Percentiles rank a stretch among this genome's conserved stretches.
These are phyloP conservation scores for Zosterops borbonicus DNA, from an alignment of 2,113 vertebrate species.

Conservation along the genomic window DNA sequence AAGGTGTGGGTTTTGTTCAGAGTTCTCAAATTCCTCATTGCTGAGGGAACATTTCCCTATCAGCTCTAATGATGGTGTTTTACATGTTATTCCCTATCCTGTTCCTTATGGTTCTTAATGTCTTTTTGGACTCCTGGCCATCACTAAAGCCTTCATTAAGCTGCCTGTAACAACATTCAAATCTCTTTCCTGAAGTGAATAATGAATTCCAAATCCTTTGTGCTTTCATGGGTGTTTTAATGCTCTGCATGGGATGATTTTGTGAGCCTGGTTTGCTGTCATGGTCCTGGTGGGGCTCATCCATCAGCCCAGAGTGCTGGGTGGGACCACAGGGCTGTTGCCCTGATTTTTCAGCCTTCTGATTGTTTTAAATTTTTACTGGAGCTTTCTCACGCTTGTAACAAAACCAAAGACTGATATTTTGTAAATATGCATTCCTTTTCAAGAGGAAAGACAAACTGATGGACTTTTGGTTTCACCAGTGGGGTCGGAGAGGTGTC, in stretches of 20 bases:
- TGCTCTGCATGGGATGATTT: background rate
- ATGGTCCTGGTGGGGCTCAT: background rate
- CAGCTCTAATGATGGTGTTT: constrained; percentile 5
- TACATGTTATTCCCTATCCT: background rate
- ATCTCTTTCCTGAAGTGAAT: constrained; percentile 16
- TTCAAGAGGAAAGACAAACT: too few species aligned
- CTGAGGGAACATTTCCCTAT: background rate
- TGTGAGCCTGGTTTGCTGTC: background rate
- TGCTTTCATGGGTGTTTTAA: background rate
- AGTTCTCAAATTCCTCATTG: background rate
- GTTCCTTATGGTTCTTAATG: background rate
- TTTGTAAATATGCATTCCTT: too few species aligned
- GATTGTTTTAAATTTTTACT: too few species aligned
- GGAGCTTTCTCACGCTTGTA: too few species aligned
- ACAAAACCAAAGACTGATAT: too few species aligned
- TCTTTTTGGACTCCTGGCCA: background rate
- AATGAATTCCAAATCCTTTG: constrained; percentile 7
- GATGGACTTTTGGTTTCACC: too few species aligned
- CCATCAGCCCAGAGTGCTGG: background rate
- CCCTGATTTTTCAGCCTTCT: too few species aligned
- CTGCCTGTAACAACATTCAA: background rate
- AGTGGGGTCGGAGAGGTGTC: too few species aligned
- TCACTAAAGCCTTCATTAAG: constrained; percentile 27
- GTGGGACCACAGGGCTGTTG: background rate
- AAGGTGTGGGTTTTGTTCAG: background rate